Percentiles rank a stretch among this genome's conserved stretches.
These are phyloP conservation scores for Phoeniculus purpureus DNA, from an alignment of 2,797 vertebrate genomes.

Conservation along the genomic window DNA sequence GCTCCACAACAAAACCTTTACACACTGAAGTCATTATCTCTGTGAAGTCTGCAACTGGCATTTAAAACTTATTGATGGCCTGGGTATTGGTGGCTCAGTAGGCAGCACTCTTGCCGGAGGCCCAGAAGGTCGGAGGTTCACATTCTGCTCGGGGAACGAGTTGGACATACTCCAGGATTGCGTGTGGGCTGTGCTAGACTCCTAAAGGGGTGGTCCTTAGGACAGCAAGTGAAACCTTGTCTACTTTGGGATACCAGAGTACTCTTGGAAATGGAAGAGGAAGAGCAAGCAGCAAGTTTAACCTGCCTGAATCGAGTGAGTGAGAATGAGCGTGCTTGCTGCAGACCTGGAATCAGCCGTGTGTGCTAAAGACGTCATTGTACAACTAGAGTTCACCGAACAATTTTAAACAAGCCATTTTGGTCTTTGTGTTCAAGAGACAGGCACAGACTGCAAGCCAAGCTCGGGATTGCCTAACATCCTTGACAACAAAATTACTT, in stretches of 20 bases:
- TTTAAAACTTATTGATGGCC: constrained; percentile 68
- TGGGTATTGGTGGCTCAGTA: constrained; percentile 64
- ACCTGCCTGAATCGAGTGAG: not conserved
- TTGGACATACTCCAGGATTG: constrained; percentile 57
- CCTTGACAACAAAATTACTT: not conserved
- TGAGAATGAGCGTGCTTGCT: not conserved
- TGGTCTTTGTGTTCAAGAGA: not conserved
- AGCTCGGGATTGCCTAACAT: not conserved
- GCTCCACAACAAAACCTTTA: constrained; percentile 57
- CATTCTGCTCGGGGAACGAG: constrained; percentile 59
- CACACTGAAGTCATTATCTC: constrained; percentile 67
- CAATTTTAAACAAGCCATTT: not conserved
- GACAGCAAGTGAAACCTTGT: constrained; percentile 46
- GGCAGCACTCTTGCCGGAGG: constrained; percentile 63
- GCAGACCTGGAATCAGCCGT: not conserved
- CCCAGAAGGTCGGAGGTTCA: constrained; percentile 65
- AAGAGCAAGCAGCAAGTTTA: constrained; percentile 1
- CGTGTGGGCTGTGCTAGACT: constrained; percentile 58
- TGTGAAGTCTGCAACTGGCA: constrained; percentile 62
- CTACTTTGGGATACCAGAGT: constrained; percentile 33
- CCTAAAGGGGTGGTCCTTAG: constrained; percentile 25
- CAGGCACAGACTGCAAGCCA: not conserved
- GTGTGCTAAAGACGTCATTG: not conserved
- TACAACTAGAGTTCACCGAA: not conserved
- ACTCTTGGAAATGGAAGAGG: constrained; percentile 17